A percentile compares a stretch with the other conserved stretches of the same genome.
Evolutionary conservation across 1,140 invertebrate genomes (phyloP).

Genomic region (Adoxophyes honmai): DNA sequence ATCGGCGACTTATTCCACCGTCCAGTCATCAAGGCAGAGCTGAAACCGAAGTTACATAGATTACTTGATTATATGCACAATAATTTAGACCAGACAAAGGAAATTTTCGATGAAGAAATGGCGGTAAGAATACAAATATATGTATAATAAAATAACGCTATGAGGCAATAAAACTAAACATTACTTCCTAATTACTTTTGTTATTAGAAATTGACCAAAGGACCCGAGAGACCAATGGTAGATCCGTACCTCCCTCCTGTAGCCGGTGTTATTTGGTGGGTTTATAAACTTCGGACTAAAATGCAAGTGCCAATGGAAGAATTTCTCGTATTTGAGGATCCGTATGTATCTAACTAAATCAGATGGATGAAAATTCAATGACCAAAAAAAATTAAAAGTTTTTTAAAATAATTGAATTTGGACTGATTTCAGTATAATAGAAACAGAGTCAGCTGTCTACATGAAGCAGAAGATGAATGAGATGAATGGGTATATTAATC

Average conservation of each 20-base stretch:
- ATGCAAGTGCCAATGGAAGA: conserved; percentile 80
- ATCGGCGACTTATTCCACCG: conserved; percentile 85
- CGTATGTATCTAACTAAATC: conserved; percentile 63
- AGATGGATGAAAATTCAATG: too few species aligned
- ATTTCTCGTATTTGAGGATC: conserved; percentile 76
- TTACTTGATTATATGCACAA: conserved; percentile 77
- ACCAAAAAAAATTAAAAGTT: too few species aligned
- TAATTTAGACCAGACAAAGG: conserved; percentile 82
- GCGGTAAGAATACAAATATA: conserved; percentile 40
- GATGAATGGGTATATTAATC: conserved; percentile 56
- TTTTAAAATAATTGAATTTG: too few species aligned
- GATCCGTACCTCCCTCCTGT: conserved; percentile 86
- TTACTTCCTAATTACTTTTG: neutral
- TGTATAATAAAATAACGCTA: neutral
- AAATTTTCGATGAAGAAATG: conserved; percentile 75
- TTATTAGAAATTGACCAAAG: conserved; percentile 56
- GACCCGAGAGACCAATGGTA: conserved; percentile 73
- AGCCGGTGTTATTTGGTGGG: conserved; percentile 84
- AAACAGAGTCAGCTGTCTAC: conserved; percentile 53
- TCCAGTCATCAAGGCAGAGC: conserved; percentile 82
- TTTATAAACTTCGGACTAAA: conserved; percentile 82
- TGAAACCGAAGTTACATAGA: conserved; percentile 58
- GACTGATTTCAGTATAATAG: conserved; percentile 41
- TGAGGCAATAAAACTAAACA: too few species aligned
- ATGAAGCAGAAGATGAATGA: conserved; percentile 66